Percentiles rank a stretch among this genome's conserved stretches.
Conservation (phyloP, 2,113 vertebrate genomes). For the Limnothrissa miodon region DNA sequence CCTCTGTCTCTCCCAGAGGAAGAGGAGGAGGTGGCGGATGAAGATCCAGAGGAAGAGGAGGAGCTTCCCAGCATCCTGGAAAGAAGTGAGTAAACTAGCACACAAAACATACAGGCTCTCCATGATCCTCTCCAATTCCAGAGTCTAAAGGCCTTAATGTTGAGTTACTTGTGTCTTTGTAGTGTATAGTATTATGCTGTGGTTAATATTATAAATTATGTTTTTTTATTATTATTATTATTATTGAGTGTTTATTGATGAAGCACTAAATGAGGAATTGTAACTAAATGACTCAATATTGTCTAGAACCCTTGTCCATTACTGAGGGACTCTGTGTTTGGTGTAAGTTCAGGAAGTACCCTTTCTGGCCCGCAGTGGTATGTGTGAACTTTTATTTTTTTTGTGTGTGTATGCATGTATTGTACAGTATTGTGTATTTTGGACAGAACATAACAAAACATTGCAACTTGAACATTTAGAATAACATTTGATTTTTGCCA, state of each 20-base stretch:
- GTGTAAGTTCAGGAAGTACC: constrained; percentile 67
- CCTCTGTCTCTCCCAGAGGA: constrained; percentile 46
- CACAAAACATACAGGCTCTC: not conserved
- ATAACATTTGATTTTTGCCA: no score
- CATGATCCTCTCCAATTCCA: not conserved
- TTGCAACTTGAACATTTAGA: no score
- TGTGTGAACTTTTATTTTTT: not conserved
- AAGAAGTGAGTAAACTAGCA: constrained; percentile 53
- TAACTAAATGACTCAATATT: constrained; percentile 17
- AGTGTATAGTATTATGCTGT: not conserved
- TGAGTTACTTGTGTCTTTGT: no score
- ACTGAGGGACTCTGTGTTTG: constrained; percentile 70
- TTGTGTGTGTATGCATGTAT: not conserved
- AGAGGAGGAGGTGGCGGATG: constrained; percentile 58
- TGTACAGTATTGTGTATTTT: no score
- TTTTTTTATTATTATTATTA: not conserved
- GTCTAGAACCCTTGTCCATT: constrained; percentile 63
- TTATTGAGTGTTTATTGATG: not conserved
- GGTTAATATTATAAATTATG: not conserved
- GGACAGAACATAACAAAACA: no score
- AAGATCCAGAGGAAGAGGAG: constrained; percentile 54
- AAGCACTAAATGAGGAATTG: not conserved
- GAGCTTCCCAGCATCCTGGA: constrained; percentile 67
- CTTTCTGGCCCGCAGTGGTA: constrained; percentile 74
- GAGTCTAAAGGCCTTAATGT: not conserved